Evolutionary conservation across 2,797 vertebrate species (phyloP), one percentile per base, ranked within the genome.

Genomic region (Parauchenoglanis punctatus): DNA sequence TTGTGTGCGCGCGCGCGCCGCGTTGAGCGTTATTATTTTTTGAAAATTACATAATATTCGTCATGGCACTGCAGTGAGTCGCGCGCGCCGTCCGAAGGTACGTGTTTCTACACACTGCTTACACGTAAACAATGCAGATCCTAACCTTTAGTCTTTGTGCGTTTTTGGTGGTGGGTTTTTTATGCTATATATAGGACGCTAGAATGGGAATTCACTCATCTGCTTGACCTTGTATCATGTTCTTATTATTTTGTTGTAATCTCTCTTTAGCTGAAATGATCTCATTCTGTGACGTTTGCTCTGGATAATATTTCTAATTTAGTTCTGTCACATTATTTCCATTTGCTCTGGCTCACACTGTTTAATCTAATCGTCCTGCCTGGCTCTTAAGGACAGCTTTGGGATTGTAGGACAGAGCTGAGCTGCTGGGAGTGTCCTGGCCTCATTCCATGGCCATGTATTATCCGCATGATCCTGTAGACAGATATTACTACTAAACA

Each of bases 371-470:
- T 20, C 13, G 12, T 52, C 25, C 46, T 28, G 8, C 1, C 54
- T 56, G 56, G 77, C 35, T 81, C 77, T 76, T 75, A 15, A 77
- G 20, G 58, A 67, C 75, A 40, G 68, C n/a, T 72, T 73, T 72
- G n/a, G 52, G 78, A 31, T 56, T 87, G 80, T 75, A 81, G 78
- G 77, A 52, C 80, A 12, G 59, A 77, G 31, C 81, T 78, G 54
- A 78, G 35, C 59, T 81, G 13, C 54, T 80, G 75, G 82, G 87
- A 72, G 83, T 49, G 86, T 70, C 35, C 28, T 87, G 87, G 63
- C 75, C 82, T 81, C 13, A 11, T 44, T 63, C 81, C 72, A 76
- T 83, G 25, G 31, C 18, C 7, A 58, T 12, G 28, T 25, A 61
- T 40, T 12, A 31, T 61, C 56, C 56, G 58, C 77, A 58, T 59